Conservation (phyloP, 2,113 vertebrate species). For the Aphyosemion australe region DNA sequence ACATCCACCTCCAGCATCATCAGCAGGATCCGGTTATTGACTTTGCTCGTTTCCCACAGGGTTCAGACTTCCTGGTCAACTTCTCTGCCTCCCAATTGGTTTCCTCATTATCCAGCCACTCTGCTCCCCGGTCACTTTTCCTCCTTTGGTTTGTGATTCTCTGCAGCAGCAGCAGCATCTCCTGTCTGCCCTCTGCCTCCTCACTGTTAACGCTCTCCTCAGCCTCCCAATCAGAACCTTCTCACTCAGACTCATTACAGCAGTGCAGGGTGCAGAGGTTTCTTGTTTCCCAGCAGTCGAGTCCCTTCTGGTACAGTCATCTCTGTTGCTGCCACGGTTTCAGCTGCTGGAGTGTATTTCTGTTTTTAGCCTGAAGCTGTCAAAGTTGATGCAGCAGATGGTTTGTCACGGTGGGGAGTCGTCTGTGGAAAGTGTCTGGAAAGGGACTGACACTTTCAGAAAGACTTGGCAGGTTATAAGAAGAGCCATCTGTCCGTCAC, state of each 20-base stretch:
- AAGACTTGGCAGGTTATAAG: not conserved
- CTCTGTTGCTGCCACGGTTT: slow-evolving; percentile 1
- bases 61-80: not conserved
- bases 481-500: slow-evolving; percentile 2
- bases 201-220: not conserved
- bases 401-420: not conserved
- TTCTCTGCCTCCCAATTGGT: slow-evolving; percentile 2
- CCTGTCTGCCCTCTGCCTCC: not conserved
- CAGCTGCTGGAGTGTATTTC: not conserved
- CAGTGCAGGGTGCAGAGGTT: not conserved
- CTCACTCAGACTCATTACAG: not conserved
- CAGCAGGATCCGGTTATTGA: slow-evolving; percentile 17
- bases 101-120: slow-evolving; percentile 23
- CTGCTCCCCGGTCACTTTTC: slow-evolving; percentile 4
- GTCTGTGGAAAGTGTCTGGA: not conserved
- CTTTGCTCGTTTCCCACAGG: slow-evolving; percentile 15
- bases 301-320: not conserved
- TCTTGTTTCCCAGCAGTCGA: not conserved
- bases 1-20: slow-evolving; percentile 1
- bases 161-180: slow-evolving; percentile 1
- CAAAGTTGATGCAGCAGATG: not conserved
- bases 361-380: slow-evolving; percentile 6
- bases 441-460: not conserved
- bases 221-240: not conserved
- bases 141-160: slow-evolving; percentile 9